phyloP scores from a whole-genome alignment of 2,888 invertebrate species.

The Napeogenes sylphis region DNA sequence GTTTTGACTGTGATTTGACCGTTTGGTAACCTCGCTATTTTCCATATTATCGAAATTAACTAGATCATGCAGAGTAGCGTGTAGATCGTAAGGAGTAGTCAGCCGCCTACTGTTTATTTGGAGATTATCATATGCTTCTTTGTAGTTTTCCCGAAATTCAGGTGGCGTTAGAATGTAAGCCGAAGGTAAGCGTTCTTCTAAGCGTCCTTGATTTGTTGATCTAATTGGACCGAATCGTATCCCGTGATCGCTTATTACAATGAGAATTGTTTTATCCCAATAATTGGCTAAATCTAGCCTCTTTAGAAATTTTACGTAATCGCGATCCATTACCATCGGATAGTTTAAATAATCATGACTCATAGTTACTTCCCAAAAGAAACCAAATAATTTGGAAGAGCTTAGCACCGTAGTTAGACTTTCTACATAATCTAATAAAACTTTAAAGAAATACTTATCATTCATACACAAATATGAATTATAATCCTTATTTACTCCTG shows the following conservation, averaged over 20 bases:
- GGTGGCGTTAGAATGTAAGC: constrained; percentile 83
- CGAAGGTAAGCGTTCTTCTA: constrained; percentile 91
- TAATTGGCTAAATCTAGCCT: constrained; percentile 64
- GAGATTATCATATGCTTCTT: constrained; percentile 79
- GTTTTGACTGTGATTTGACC: constrained; percentile 42
- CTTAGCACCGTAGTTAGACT: constrained; percentile 78
- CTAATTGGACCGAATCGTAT: constrained; percentile 89
- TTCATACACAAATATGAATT: constrained; percentile 83
- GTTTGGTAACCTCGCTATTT: constrained; percentile 38
- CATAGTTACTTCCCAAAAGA: constrained; percentile 88
- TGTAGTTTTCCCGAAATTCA: constrained; percentile 80
- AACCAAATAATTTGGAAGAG: constrained; percentile 81
- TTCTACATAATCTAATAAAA: constrained; percentile 82
- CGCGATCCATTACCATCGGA: constrained; percentile 82
- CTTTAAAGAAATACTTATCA: constrained; percentile 79
- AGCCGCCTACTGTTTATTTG: constrained; percentile 80
- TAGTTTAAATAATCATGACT: constrained; percentile 89
- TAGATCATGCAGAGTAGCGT: constrained; percentile 85
- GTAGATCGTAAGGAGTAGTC: constrained; percentile 85
- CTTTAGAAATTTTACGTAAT: constrained; percentile 76
- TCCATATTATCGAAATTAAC: constrained; percentile 58
- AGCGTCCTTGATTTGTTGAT: constrained; percentile 85
- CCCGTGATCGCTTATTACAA: constrained; percentile 92
- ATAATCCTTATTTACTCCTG: constrained; percentile 77
- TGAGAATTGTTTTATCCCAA: constrained; percentile 80